These are phyloP conservation scores for Caenorhabditis sp. DNA, from an alignment of 2,888 invertebrate species.

Conservation along the genomic window DNA sequence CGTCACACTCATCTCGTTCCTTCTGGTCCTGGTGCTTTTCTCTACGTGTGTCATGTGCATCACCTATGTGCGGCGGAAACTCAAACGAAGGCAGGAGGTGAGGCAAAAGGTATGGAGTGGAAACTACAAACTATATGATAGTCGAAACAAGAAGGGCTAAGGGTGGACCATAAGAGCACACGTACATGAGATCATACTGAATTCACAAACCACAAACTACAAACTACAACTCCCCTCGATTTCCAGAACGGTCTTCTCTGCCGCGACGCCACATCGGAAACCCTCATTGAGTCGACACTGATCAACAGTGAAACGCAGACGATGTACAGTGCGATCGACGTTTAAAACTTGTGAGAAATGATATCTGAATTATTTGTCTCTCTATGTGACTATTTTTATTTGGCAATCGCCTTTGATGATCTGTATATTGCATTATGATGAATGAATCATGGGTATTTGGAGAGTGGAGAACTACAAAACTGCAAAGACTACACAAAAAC, in stretches of 20 bases:
- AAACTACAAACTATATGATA: background rate
- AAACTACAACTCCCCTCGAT: background rate
- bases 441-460: too few relatives aligned
- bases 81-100: slow-evolving; percentile 44
- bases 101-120: background rate
- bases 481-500: too few relatives aligned
- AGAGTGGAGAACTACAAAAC: too few relatives aligned
- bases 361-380: background rate
- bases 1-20: slow-evolving; percentile 49
- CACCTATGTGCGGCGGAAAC: slow-evolving; percentile 49
- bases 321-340: slow-evolving; percentile 62
- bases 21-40: slow-evolving; percentile 38
- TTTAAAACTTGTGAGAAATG: slow-evolving; percentile 11
- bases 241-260: slow-evolving; percentile 47
- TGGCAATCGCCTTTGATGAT: too few relatives aligned
- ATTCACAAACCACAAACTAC: too few relatives aligned
- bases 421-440: too few relatives aligned
- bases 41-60: slow-evolving; percentile 58
- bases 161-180: too few relatives aligned
- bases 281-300: slow-evolving; percentile 58
- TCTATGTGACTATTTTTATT: background rate
- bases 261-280: slow-evolving; percentile 62
- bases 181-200: too few relatives aligned
- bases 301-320: slow-evolving; percentile 59
- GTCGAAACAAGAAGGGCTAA: too few relatives aligned